Conservation (phyloP, 2,113 vertebrate species). For the Lepus timidus region DNA sequence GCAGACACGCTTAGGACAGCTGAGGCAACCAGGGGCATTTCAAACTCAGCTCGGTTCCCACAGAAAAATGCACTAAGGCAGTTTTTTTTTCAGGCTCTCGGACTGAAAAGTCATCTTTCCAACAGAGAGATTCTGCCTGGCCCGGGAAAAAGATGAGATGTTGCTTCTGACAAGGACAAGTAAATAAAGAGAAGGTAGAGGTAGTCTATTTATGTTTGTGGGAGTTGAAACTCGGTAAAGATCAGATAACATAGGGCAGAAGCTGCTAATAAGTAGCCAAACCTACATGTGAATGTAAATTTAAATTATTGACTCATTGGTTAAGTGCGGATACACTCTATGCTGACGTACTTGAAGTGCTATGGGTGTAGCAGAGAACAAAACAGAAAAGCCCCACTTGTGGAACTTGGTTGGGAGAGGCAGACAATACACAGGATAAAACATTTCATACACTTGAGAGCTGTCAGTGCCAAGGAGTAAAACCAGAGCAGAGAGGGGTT, state of each 20-base stretch:
- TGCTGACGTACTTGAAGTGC: not conserved
- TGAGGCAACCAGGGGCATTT: not conserved
- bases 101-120: conserved; percentile 11
- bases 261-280: not conserved
- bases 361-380: not conserved
- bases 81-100: conserved; percentile 1
- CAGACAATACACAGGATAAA: not conserved
- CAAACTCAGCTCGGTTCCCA: conserved; percentile 14
- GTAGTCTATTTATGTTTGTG: not conserved
- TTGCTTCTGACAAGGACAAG: not conserved
- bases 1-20: conserved; percentile 42
- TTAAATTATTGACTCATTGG: not conserved
- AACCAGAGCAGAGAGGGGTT: not conserved
- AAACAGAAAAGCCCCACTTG: not conserved
- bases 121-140: not conserved
- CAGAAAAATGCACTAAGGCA: not conserved
- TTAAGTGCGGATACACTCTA: not conserved
- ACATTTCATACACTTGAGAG: not conserved
- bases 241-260: not conserved
- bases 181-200: not conserved
- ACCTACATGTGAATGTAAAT: not conserved
- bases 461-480: not conserved
- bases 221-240: fast-evolving
- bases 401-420: not conserved
- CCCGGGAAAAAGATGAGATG: not conserved